phyloP scores from a whole-genome alignment of 2,888 invertebrate genomes.

The Leucophora obtusa region DNA sequence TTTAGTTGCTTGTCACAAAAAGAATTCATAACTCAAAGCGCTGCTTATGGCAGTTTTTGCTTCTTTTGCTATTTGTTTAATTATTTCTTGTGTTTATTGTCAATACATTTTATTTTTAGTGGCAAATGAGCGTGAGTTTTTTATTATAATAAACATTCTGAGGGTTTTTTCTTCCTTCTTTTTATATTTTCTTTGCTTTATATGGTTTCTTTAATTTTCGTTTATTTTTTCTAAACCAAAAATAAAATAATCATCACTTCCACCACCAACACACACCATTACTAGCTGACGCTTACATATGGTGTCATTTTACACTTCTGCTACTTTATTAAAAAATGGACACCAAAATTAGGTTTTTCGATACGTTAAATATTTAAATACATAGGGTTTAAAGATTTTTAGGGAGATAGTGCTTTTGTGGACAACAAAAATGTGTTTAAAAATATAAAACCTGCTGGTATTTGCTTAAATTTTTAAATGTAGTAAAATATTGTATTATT shows the following conservation, averaged over 20 bases:
- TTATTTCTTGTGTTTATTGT: conserved; percentile 40
- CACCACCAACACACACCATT: conserved; percentile 33
- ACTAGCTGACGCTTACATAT: conserved; percentile 8
- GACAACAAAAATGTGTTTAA: too few species aligned
- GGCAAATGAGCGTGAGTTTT: conserved; percentile 47
- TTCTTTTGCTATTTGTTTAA: conserved; percentile 40
- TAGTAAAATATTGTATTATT: too few species aligned
- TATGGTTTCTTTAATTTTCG: conserved; percentile 38
- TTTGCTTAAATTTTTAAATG: too few species aligned
- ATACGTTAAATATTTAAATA: background rate
- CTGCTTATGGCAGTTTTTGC: conserved; percentile 17
- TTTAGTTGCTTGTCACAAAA: background rate
- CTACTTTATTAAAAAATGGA: conserved; percentile 26
- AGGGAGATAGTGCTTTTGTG: background rate
- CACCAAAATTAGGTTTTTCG: background rate
- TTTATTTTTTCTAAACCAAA: conserved; percentile 12
- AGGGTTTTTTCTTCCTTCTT: conserved; percentile 24
- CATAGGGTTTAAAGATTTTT: conserved; percentile 2
- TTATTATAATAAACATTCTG: conserved; percentile 41
- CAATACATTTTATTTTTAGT: conserved; percentile 37
- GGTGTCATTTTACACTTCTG: conserved; percentile 44
- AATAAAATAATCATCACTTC: conserved; percentile 36
- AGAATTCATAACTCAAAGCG: background rate
- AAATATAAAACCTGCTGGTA: too few species aligned
- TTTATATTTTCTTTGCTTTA: background rate